phyloP scores from a whole-genome alignment of 2,888 invertebrate genomes.

The Onchidella celtica region DNA sequence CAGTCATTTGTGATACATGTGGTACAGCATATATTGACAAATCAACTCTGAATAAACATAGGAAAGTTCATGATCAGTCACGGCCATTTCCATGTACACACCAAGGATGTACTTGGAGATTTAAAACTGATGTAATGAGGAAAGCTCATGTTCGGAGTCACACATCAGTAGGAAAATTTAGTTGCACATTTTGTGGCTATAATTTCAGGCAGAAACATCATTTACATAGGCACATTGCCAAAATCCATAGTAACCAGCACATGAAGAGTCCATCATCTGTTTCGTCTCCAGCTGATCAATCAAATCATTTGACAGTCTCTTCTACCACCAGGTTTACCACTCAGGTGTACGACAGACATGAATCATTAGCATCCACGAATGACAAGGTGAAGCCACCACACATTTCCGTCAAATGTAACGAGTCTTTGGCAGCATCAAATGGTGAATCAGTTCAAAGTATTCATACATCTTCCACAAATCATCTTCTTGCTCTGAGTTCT shows the following conservation, averaged over 20 bases:
- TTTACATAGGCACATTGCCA: slow-evolving; percentile 72
- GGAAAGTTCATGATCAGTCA: slow-evolving; percentile 73
- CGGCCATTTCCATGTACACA: slow-evolving; percentile 74
- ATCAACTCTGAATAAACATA: slow-evolving; percentile 75
- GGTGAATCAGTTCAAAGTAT: neutral
- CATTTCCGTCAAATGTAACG: no score
- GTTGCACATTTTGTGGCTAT: slow-evolving; percentile 72
- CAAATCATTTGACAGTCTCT: neutral
- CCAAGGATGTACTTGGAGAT: slow-evolving; percentile 76
- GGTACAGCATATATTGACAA: slow-evolving; percentile 75
- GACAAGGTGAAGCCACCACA: neutral
- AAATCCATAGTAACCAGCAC: slow-evolving; percentile 72
- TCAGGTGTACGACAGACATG: neutral
- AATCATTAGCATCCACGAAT: neutral
- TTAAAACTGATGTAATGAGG: slow-evolving; percentile 74
- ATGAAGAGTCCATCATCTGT: slow-evolving; percentile 44
- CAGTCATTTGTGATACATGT: slow-evolving; percentile 76
- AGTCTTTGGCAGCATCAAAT: neutral
- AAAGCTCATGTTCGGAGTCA: slow-evolving; percentile 73
- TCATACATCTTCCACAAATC: neutral
- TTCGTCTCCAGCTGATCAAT: neutral
- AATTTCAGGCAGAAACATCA: slow-evolving; percentile 77
- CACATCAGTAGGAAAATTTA: slow-evolving; percentile 71
- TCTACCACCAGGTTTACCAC: neutral
- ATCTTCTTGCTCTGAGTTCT: neutral